phyloP scores from a whole-genome alignment of 2,113 vertebrate genomes.

The Muntiacus muntjak region DNA sequence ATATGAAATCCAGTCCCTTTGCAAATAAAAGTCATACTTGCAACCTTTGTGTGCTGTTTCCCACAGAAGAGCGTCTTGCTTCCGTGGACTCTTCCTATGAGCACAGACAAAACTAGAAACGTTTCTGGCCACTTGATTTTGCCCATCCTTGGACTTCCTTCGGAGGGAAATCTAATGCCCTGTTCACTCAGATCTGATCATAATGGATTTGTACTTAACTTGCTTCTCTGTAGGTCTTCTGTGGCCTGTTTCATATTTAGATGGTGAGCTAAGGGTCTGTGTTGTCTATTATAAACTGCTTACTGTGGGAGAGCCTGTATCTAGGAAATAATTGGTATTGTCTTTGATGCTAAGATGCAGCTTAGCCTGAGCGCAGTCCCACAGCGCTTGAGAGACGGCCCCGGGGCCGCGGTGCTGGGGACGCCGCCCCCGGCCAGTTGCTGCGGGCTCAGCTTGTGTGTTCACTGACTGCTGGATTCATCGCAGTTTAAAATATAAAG shows the following conservation, averaged over 20 bases:
- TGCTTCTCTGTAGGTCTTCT: not conserved
- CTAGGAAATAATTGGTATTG: not conserved
- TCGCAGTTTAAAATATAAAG: not conserved
- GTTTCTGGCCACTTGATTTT: not conserved
- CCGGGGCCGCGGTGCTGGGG: no score
- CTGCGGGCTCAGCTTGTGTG: no score
- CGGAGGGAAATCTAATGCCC: not conserved
- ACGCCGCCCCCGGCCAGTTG: not conserved
- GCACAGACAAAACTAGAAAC: not conserved
- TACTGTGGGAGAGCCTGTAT: not conserved
- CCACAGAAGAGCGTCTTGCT: not conserved
- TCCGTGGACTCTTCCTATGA: not conserved
- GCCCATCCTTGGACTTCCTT: not conserved
- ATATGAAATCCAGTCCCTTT: not conserved
- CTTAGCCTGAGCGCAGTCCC: not conserved
- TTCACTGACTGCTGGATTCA: not conserved
- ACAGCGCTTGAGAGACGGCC: not conserved
- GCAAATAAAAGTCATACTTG: not conserved
- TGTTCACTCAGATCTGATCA: not conserved
- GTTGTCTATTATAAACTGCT: not conserved
- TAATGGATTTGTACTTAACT: not conserved
- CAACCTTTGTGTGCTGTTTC: not conserved
- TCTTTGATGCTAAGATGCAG: not conserved
- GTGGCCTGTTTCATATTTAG: not conserved
- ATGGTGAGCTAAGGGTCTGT: not conserved